A percentile compares a stretch with the other conserved stretches of the same genome.
Conservation (phyloP, 2,888 invertebrate species). For the Phasia obesa region DNA sequence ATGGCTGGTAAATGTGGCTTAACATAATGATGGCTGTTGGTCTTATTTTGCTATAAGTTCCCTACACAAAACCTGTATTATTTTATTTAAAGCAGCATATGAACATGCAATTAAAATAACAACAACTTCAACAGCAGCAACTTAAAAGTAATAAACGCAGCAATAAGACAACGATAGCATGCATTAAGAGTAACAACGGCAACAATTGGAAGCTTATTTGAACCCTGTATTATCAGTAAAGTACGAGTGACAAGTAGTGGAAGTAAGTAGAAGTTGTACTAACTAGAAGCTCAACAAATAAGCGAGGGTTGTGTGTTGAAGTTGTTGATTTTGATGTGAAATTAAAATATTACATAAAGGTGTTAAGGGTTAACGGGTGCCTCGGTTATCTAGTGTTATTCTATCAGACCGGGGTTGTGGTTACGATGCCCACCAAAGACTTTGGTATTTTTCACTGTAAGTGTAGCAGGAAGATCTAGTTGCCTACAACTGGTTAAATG, state of each 20-base stretch:
- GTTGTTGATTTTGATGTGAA: not conserved
- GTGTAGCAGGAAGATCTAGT: too few species aligned
- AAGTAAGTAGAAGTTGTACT: not conserved
- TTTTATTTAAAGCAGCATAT: constrained; percentile 40
- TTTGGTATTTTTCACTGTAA: too few species aligned
- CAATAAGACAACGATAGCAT: not conserved
- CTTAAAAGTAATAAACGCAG: not conserved
- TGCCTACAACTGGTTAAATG: too few species aligned
- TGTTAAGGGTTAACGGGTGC: too few species aligned
- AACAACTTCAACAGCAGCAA: not conserved
- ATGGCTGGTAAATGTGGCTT: constrained; percentile 50
- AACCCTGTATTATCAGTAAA: constrained; percentile 51
- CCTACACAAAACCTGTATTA: constrained; percentile 54
- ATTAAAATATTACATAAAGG: too few species aligned
- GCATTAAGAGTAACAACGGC: not conserved
- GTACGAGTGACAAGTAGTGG: constrained; percentile 44
- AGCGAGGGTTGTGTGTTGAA: constrained; percentile 1
- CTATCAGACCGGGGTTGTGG: too few species aligned
- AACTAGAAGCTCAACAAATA: not conserved
- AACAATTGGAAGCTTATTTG: constrained; percentile 47
- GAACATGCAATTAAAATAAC: constrained; percentile 53
- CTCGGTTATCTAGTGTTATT: too few species aligned
- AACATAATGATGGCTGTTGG: constrained; percentile 46
- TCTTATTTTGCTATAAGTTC: constrained; percentile 1
- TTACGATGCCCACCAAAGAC: too few species aligned